Evolutionary conservation across 2,113 vertebrate species (phyloP), one percentile per base, ranked within the genome.

Genomic region (Trematocara stigmaticum): DNA sequence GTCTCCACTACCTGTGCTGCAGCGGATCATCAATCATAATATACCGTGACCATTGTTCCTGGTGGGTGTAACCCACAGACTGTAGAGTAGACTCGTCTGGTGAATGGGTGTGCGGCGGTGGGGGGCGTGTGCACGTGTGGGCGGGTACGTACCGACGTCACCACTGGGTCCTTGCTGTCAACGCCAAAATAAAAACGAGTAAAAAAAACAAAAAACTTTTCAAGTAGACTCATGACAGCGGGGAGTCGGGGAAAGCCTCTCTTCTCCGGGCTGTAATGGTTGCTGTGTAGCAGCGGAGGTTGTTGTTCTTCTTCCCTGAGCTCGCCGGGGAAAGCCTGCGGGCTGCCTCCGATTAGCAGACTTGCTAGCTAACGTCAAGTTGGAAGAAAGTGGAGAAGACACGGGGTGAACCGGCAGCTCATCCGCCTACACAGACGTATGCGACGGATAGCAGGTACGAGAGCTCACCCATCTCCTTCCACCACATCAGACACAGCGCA

Each of bases 391-490:
- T 95, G 93, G 93, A 91, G 91, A 84, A 95, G 94, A 93, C 92
- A 82, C 91, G 79, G 87, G 91, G 88, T 35, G 7, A 85, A 90
- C 87, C 64, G 91, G 79, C 79, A 93, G 85, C 85, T 66, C 79
- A 81, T 61, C 91, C 85, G 92, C 86, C 87, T 66, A 84, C 87
- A 87, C 86, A 91, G 85, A 94, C 95, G 71, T 94, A 95, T 96
- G 96, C 93, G 93, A 95, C 95, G 90, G 89, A 87, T 40, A 87
- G 69, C 90, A 96, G 96, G 96, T 96, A 96, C 88, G 81, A 8
- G 1, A 42, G 9, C 49, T 20, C 49, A 6, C 38, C 6, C 87
- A 52, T 5, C 69, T 47, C 15, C 78, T 12, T 45, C 52, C 26
- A 59, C 42, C 51, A 7, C 61, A 9, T 23, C 15, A 26, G 4